phyloP scores from a whole-genome alignment of 1,140 invertebrate genomes.

The Drosophila asahinai region DNA sequence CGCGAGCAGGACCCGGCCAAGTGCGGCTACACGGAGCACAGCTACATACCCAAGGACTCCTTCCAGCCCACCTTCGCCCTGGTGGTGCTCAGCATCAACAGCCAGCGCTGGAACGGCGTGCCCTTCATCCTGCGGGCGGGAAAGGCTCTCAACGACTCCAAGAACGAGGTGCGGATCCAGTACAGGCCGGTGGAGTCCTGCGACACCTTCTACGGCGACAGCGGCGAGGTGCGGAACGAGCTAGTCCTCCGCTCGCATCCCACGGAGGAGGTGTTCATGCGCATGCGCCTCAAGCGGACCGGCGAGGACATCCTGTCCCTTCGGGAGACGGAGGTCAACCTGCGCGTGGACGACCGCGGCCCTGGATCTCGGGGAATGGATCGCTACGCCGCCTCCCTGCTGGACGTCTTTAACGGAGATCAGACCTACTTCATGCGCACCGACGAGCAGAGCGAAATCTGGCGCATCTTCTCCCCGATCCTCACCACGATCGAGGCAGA shows the following conservation, averaged over 20 bases:
- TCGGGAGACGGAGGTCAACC: conserved; percentile 45
- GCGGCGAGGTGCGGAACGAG: conserved; percentile 48
- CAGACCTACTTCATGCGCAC: conserved; percentile 69
- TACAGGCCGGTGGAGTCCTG: conserved; percentile 53
- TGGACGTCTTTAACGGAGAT: conserved; percentile 58
- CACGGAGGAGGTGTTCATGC: conserved; percentile 63
- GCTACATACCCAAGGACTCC: conserved; percentile 63
- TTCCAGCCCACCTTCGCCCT: conserved; percentile 64
- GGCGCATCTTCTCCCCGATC: conserved; percentile 68
- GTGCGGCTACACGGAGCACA: conserved; percentile 64
- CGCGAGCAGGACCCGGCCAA: conserved; percentile 53
- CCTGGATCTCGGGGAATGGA: not conserved
- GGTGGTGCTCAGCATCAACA: conserved; percentile 47
- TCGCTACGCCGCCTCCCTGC: conserved; percentile 23
- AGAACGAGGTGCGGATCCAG: conserved; percentile 65
- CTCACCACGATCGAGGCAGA: conserved; percentile 49
- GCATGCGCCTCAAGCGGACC: conserved; percentile 51
- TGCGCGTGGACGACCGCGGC: conserved; percentile 30
- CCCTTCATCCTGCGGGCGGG: conserved; percentile 70
- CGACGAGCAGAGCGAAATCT: conserved; percentile 71
- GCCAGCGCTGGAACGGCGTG: conserved; percentile 60
- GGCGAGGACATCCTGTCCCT: conserved; percentile 53
- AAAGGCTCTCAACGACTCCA: conserved; percentile 61
- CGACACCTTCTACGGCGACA: conserved; percentile 9
- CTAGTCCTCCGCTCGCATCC: conserved; percentile 55